A percentile compares a stretch with the other conserved stretches of the same genome.
Evolutionary conservation across 2,888 invertebrate species (phyloP).

Genomic region (Zeuzera pyrina): DNA sequence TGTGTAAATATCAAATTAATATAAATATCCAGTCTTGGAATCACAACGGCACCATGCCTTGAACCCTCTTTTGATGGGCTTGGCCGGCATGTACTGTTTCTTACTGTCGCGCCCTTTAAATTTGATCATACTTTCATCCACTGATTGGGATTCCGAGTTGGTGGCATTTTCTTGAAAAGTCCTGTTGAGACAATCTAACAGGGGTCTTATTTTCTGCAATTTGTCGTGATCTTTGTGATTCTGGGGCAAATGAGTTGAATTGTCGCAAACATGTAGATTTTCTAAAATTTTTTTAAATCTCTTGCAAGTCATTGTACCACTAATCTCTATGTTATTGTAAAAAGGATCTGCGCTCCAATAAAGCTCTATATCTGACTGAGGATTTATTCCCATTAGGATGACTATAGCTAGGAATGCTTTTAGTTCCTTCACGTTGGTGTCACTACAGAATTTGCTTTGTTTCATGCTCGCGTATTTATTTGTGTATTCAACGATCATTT

Average conservation of each 20-base stretch:
- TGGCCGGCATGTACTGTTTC: constrained; percentile 16
- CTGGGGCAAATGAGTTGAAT: neutral
- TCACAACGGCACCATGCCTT: constrained; percentile 14
- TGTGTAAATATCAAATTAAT: constrained; percentile 3
- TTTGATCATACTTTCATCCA: constrained; percentile 16
- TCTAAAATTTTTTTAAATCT: constrained; percentile 5
- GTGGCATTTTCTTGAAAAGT: constrained; percentile 8
- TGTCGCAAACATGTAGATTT: constrained; percentile 3
- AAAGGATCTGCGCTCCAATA: constrained; percentile 3
- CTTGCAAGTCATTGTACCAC: constrained; percentile 4
- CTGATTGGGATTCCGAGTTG: constrained; percentile 8
- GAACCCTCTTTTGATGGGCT: constrained; percentile 15
- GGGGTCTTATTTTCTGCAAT: constrained; percentile 11
- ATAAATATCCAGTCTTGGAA: constrained; percentile 11
- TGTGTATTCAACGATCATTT: constrained; percentile 3
- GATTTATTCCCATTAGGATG: constrained; percentile 3
- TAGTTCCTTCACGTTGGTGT: constrained; percentile 1
- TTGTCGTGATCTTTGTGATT: constrained; percentile 7
- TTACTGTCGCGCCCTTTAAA: constrained; percentile 13
- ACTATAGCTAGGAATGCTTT: constrained; percentile 3
- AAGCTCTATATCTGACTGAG: constrained; percentile 1
- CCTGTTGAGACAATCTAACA: constrained; percentile 6
- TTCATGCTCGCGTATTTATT: constrained; percentile 3
- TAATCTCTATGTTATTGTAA: constrained; percentile 1
- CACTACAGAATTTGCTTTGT: constrained; percentile 1